A percentile compares a stretch with the other conserved stretches of the same genome.
Conservation (phyloP, 2,888 invertebrate species). For the Macrophya alboannulata region DNA sequence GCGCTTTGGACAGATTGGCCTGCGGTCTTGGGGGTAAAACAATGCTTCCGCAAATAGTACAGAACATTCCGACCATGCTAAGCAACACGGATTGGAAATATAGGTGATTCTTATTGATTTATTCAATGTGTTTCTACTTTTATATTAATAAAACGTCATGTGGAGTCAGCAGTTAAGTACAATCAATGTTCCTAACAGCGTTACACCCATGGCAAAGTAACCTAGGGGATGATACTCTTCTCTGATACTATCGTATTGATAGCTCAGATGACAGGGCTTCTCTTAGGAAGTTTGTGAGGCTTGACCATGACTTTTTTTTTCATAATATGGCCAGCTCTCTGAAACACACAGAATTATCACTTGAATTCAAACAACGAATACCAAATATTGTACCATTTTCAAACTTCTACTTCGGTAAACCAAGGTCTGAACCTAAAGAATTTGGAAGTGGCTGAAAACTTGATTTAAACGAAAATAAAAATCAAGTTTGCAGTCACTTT, state of each 20-base stretch:
- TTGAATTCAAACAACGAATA: neutral
- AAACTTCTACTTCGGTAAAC: too few species aligned
- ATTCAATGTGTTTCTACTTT: neutral
- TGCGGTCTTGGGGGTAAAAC: constrained; percentile 97
- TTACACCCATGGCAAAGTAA: constrained; percentile 75
- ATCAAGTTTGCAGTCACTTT: too few species aligned
- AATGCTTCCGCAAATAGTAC: constrained; percentile 94
- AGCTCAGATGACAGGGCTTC: neutral
- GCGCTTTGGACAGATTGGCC: constrained; percentile 97
- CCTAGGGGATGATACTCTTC: constrained; percentile 8
- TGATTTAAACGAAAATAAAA: too few species aligned
- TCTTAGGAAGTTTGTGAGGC: constrained; percentile 14
- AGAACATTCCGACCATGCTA: constrained; percentile 93
- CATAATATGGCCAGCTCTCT: neutral
- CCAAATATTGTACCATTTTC: neutral
- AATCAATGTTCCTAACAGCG: constrained; percentile 67
- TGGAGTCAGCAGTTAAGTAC: constrained; percentile 72
- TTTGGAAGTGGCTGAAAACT: too few species aligned
- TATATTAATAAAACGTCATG: constrained; percentile 64
- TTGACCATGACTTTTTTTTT: neutral
- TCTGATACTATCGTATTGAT: constrained; percentile 43
- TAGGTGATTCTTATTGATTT: constrained; percentile 78
- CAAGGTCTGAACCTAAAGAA: too few species aligned
- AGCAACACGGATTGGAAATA: constrained; percentile 91
- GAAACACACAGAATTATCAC: constrained; percentile 14